These are phyloP conservation scores for Cheilosia urbana DNA, from an alignment of 2,888 invertebrate species.

Conservation along the genomic window DNA sequence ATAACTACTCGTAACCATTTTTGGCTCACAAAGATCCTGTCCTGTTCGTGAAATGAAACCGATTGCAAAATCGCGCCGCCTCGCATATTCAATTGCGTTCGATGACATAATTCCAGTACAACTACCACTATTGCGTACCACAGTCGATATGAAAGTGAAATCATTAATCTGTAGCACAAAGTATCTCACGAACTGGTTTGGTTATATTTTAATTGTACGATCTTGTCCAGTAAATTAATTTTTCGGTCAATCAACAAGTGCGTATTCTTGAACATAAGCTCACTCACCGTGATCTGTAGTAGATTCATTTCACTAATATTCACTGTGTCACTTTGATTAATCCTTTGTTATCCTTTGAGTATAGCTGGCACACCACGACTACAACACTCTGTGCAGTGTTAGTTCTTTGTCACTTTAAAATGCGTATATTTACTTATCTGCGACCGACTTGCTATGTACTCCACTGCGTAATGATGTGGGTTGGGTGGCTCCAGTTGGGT, in stretches of 20 bases:
- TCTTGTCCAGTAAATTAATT: slow-evolving; percentile 28
- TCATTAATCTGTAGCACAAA: slow-evolving; percentile 36
- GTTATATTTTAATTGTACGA: slow-evolving; percentile 29
- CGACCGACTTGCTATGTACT: slow-evolving; percentile 69
- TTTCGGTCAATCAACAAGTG: slow-evolving; percentile 4
- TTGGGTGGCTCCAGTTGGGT: slow-evolving; percentile 70
- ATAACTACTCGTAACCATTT: not conserved
- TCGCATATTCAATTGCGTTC: slow-evolving; percentile 34
- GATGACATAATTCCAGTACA: slow-evolving; percentile 55
- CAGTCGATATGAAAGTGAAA: slow-evolving; percentile 68
- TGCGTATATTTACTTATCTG: slow-evolving; percentile 58
- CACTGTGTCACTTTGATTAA: slow-evolving; percentile 41
- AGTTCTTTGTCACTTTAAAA: slow-evolving; percentile 37
- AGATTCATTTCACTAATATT: slow-evolving; percentile 61
- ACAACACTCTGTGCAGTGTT: slow-evolving; percentile 5
- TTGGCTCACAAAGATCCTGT: slow-evolving; percentile 8
- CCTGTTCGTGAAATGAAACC: slow-evolving; percentile 5
- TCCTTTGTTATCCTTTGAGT: slow-evolving; percentile 28
- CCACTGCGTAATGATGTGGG: slow-evolving; percentile 74
- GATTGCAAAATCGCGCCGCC: slow-evolving; percentile 20
- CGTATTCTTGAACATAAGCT: not conserved
- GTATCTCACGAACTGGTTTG: slow-evolving; percentile 62
- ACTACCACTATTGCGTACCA: slow-evolving; percentile 36
- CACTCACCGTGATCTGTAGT: slow-evolving; percentile 69
- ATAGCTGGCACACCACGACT: not conserved